A percentile compares a stretch with the other conserved stretches of the same genome.
phyloP scores from a whole-genome alignment of 37 sponge, comb jelly and placozoan genomes.

The Petrosia ficiformis region DNA sequence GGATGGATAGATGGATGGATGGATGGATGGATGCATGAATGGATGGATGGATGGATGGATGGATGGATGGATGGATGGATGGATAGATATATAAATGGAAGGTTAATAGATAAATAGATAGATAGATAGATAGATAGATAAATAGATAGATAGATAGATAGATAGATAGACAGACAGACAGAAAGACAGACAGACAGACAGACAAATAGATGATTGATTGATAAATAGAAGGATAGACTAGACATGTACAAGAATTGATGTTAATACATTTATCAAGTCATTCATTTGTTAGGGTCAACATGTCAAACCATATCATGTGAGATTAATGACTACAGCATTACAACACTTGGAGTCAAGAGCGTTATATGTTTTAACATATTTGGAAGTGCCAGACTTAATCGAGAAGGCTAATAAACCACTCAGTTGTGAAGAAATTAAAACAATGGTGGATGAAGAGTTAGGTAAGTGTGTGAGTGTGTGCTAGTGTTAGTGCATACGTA shows the following conservation, averaged over 20 bases:
- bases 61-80: too few species aligned
- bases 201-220: too few species aligned
- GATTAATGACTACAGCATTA: slow-evolving; percentile 59
- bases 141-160: too few species aligned
- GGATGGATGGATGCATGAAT: too few species aligned
- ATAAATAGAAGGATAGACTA: too few species aligned
- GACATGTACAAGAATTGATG: not conserved
- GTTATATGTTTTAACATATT: slow-evolving; percentile 52
- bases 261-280: not conserved
- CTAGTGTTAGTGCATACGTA: not conserved
- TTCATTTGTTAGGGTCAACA: slow-evolving; percentile 18
- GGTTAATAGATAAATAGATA: too few species aligned
- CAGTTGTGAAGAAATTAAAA: slow-evolving; percentile 70
- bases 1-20: too few species aligned
- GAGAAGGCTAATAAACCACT: slow-evolving; percentile 36
- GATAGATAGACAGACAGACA: too few species aligned
- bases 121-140: too few species aligned
- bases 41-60: too few species aligned
- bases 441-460: slow-evolving; percentile 21
- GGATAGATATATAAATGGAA: too few species aligned
- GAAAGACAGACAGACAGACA: too few species aligned
- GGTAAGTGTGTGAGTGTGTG: not conserved
- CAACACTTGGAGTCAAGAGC: slow-evolving; percentile 73
- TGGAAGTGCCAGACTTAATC: slow-evolving; percentile 62
- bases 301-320: slow-evolving; percentile 73